Percentiles rank a stretch among this genome's conserved stretches.
These are phyloP conservation scores for Lytechinus pictus DNA, from an alignment of 35 echinoderm and acorn worm genomes.

Conservation along the genomic window DNA sequence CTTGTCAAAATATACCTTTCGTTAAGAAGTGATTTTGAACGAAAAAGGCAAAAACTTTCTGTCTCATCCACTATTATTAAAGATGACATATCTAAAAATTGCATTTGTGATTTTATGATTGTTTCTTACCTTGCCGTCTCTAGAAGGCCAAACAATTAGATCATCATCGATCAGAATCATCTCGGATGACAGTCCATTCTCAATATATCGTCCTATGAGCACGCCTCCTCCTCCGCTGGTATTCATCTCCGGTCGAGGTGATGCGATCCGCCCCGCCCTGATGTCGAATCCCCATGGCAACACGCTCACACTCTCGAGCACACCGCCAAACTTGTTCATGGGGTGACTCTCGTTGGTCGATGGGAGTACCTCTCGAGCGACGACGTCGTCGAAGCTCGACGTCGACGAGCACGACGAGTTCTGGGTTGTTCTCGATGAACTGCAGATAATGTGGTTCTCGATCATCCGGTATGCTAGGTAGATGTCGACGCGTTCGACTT, in stretches of 20 bases:
- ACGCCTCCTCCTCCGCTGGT: not conserved
- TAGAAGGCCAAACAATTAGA: not conserved
- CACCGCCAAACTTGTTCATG: not conserved
- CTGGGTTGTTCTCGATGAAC: not conserved
- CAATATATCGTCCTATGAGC: not conserved
- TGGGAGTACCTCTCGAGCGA: not conserved
- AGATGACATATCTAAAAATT: no score
- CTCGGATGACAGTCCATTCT: not conserved
- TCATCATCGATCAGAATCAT: not conserved
- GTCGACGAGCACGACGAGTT: slow-evolving; percentile 6
- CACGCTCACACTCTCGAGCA: not conserved
- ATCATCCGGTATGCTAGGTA: not conserved
- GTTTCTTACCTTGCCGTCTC: not conserved
- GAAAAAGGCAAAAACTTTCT: no score
- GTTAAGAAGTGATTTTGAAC: no score
- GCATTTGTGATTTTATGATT: no score
- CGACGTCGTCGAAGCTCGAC: not conserved
- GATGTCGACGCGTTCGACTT: not conserved
- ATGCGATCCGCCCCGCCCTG: not conserved
- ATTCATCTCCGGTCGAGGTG: not conserved
- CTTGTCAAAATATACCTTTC: no score
- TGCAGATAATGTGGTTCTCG: not conserved
- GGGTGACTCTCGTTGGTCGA: not conserved
- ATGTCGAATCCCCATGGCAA: slow-evolving; percentile 8
- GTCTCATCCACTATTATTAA: no score